These are phyloP conservation scores for Sipunculus nudus DNA, from an alignment of 2,888 invertebrate genomes.

Conservation along the genomic window DNA sequence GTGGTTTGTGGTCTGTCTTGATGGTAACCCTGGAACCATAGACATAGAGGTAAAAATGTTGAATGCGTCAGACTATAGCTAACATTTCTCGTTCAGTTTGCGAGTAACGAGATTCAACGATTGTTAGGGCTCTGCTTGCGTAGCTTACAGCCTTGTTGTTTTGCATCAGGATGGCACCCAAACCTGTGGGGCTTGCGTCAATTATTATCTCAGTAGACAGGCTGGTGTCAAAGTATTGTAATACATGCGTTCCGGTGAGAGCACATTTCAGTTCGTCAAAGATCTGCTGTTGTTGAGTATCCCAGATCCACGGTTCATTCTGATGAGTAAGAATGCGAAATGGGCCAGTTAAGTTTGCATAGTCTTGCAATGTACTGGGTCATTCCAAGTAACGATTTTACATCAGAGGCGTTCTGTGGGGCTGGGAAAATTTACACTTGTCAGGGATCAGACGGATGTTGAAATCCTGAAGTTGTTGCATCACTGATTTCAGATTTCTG, in stretches of 20 bases:
- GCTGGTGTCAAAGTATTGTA: constrained; percentile 34
- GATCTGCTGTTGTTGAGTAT: constrained; percentile 22
- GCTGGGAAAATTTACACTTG: constrained; percentile 24
- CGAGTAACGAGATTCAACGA: constrained; percentile 3
- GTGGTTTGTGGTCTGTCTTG: constrained; percentile 14
- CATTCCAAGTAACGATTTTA: constrained; percentile 41
- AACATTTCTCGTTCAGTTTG: constrained; percentile 14
- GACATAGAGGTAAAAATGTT: constrained; percentile 6
- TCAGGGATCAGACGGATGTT: constrained; percentile 19
- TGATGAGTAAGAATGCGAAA: constrained; percentile 37
- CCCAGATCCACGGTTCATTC: constrained; percentile 36
- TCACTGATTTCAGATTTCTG: not conserved
- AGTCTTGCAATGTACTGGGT: constrained; percentile 36
- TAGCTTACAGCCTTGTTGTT: not conserved
- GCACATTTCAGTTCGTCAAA: constrained; percentile 25
- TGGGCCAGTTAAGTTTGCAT: constrained; percentile 37
- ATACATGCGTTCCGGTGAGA: constrained; percentile 4
- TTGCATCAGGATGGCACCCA: constrained; percentile 41
- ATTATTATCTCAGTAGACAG: constrained; percentile 27
- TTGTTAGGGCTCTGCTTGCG: not conserved
- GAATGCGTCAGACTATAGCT: constrained; percentile 1
- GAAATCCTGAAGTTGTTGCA: constrained; percentile 21
- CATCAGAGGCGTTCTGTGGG: constrained; percentile 38
- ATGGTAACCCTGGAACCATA: constrained; percentile 3
- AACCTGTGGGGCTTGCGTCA: constrained; percentile 41